Evolutionary conservation across 2,797 vertebrate species (phyloP), one percentile per base, ranked within the genome.

Genomic region (Manis pentadactyla): DNA sequence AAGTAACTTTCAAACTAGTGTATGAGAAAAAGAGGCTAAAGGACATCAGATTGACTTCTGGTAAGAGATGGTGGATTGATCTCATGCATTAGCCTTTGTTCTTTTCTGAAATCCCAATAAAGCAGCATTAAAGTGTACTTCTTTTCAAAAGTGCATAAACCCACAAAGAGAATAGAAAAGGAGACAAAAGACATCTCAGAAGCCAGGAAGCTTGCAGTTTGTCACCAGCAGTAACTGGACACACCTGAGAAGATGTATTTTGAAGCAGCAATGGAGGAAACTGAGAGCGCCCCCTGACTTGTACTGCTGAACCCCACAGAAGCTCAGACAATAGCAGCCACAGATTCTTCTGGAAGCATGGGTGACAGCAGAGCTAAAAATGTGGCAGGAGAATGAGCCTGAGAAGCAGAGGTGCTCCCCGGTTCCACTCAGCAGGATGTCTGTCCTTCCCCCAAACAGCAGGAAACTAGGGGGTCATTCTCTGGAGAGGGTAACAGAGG

Each of bases 51-150:
- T 11, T 57, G 78, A 37, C 51, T 68, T 78, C 63, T 51, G 61
- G 73, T 34, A 23, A 91, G 84, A 31, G 39, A 46, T 15, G 57
- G 19, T 31, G 19, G 39, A 92, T 88, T 90, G 94, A 93, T 77
- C 2, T n/a, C 2, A 5, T 27, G 14, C 66, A 53, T 96, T 93
- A 91, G 13, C 79, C 7, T 42, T 69, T 37, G 19, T 74, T 77
- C 27, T 81, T 86, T 81, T 85, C 95, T 95, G 94, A 90, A 96
- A 89, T 87, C 49, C 64, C 75, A 87, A 73, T 92, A 93, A 93
- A 61, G 64, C 51, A 59, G 46, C 74, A 77, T 63, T n/a, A 66
- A 95, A 96, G 69, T 78, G 53, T 23, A 89, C 55, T 90, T 83
- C 55, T 90, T 79, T 71, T 59, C 55, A 84, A 73, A 88, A 84